These are phyloP conservation scores for Zootermopsis nevadensis DNA, from an alignment of 2,888 invertebrate species.

Conservation along the genomic window DNA sequence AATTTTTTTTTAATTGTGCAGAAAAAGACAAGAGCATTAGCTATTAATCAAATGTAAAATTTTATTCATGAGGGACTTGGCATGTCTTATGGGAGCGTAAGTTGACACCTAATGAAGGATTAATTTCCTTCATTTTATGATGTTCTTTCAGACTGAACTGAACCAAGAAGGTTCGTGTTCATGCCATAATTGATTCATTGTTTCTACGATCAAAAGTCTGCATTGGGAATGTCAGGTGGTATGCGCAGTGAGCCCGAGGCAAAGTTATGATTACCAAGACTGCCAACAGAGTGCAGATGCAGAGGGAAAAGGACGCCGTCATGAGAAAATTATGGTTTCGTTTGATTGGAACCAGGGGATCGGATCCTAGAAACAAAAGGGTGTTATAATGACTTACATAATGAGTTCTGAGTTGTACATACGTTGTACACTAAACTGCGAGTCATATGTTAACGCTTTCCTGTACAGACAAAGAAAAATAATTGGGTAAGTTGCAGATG, in stretches of 20 bases:
- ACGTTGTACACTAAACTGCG: too few relatives aligned
- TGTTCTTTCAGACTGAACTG: too few relatives aligned
- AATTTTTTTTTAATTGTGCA: too few relatives aligned
- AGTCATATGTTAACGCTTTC: too few relatives aligned
- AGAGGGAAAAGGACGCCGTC: neutral
- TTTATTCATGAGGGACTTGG: neutral
- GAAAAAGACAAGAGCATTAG: too few relatives aligned
- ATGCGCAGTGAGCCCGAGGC: neutral
- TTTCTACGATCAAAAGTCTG: neutral
- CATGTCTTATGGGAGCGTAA: neutral
- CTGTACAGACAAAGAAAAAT: too few relatives aligned
- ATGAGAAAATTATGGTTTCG: constrained; percentile 25
- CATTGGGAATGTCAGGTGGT: neutral
- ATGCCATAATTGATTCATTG: neutral
- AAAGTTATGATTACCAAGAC: neutral
- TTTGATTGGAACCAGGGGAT: constrained; percentile 5
- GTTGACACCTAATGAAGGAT: neutral
- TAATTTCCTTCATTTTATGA: neutral
- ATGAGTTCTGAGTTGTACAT: too few relatives aligned
- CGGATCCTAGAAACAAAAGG: neutral
- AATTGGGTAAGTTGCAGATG: too few relatives aligned
- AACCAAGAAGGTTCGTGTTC: too few relatives aligned
- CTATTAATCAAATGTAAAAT: neutral
- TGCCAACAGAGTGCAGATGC: neutral
- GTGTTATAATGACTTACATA: neutral